These are phyloP conservation scores for Podargus strigoides DNA, from an alignment of 2,797 vertebrate genomes.

Conservation along the genomic window DNA sequence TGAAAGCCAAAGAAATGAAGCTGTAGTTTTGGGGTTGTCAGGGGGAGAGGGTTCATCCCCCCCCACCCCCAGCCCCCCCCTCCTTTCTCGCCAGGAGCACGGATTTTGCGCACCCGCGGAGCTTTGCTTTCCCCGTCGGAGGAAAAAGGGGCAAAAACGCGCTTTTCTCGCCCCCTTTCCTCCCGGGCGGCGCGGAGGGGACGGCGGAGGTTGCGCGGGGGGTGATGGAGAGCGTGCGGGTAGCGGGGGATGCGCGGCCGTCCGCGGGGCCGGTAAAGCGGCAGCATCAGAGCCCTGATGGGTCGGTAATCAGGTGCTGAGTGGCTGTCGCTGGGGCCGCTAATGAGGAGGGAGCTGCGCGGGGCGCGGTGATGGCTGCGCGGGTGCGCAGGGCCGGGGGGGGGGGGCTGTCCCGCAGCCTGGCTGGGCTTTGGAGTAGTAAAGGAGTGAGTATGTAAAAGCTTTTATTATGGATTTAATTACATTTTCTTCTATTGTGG, in stretches of 20 bases:
- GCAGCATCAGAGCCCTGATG: slow-evolving; percentile 51
- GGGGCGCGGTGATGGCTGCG: slow-evolving; percentile 13
- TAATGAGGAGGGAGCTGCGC: slow-evolving; percentile 60
- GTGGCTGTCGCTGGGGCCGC: slow-evolving; percentile 53
- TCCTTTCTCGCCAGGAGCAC: neutral
- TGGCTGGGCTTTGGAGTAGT: neutral
- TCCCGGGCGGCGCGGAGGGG: too few relatives aligned
- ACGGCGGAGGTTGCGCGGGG: neutral
- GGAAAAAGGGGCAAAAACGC: neutral
- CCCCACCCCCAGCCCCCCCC: neutral
- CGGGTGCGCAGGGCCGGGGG: neutral
- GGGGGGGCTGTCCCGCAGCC: neutral
- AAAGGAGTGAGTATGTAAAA: slow-evolving; percentile 32
- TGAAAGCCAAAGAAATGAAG: slow-evolving; percentile 64
- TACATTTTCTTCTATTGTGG: slow-evolving; percentile 8
- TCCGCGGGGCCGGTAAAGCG: neutral
- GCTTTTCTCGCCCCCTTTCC: too few relatives aligned
- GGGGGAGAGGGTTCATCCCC: neutral
- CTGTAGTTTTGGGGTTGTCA: slow-evolving; percentile 32
- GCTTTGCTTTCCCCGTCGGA: neutral
- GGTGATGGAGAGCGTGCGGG: too few relatives aligned
- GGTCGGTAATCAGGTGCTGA: slow-evolving; percentile 70
- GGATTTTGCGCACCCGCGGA: neutral
- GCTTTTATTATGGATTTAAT: slow-evolving; percentile 43
- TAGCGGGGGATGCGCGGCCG: neutral